Conservation (phyloP, 2,797 vertebrate genomes). For the Oceanodroma leucorhoa region DNA sequence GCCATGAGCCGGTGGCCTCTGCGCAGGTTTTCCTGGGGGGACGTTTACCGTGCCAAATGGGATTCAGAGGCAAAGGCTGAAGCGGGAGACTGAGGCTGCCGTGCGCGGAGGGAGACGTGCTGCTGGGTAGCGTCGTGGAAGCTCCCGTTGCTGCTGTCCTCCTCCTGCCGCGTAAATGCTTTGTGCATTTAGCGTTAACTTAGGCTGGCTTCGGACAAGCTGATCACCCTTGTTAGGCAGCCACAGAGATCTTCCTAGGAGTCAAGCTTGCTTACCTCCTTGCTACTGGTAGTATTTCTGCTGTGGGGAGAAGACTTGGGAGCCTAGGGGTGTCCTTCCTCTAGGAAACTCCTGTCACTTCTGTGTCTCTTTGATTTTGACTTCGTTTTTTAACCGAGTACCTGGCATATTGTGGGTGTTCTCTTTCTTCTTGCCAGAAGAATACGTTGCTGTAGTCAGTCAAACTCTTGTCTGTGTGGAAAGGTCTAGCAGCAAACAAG, state of each 20-base stretch:
- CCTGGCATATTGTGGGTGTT: background rate
- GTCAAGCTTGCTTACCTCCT: background rate
- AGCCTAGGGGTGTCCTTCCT: background rate
- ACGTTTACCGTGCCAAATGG: background rate
- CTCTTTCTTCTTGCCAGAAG: background rate
- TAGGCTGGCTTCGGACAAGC: background rate
- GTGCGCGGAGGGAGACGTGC: fast-evolving
- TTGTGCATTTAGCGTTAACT: background rate
- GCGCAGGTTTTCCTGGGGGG: background rate
- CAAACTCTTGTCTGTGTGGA: background rate
- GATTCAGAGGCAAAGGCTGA: background rate
- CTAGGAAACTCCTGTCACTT: background rate
- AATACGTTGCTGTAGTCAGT: background rate
- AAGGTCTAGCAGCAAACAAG: background rate
- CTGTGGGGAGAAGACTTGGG: background rate
- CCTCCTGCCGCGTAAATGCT: background rate
- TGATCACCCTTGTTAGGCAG: background rate
- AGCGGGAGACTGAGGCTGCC: background rate
- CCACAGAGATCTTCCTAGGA: background rate
- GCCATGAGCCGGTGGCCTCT: background rate
- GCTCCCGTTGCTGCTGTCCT: background rate
- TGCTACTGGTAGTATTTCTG: background rate
- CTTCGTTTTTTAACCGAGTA: background rate
- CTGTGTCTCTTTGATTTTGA: background rate
- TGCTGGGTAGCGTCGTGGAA: background rate